Base-by-base conservation (phyloP, 2,888 invertebrate genomes). In the Notodonta ziczac region DNA sequence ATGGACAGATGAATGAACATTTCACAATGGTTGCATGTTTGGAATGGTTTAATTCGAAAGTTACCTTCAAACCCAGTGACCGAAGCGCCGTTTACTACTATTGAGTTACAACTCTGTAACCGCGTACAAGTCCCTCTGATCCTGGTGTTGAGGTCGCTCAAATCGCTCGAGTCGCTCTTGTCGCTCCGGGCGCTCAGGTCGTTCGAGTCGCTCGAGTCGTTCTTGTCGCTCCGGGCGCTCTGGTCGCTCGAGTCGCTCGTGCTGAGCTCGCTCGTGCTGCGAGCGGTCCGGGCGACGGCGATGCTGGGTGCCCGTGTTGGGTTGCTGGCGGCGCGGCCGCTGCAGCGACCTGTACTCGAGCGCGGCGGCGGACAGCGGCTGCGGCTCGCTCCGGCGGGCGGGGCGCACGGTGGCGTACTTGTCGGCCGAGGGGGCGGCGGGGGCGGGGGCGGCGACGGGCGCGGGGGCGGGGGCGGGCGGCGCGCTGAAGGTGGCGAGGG, bases 111-210 rank as follows among this genome's bases (percentile, higher is more conserved):
- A 77, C 60, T 83, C 83, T 1, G 97, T 96, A 71, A 97, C 96
- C 57, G 97, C 97, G 83, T 97, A 97, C 70, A 97, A 84, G 84
- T 96, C 95, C 60, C 94, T 91, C 66, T 92, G 90, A 76, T 91
- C 94, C 3, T 66, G 67, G 40, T 73, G 76, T 12, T 86, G 78
- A 95, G 83, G 50, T 95, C 96, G 67, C 95, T 95, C 72, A 96
- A 96, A 62, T 95, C 96, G 76, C 84, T 66, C 56, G 44, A 84
- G 83, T 95, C 94, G 68, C 89, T 90, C 63, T 66, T 57, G 50
- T 67, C 64, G 35, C 6, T 35, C 35, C 35, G 35, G 35, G 5
- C 35, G 35, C 6, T 35, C n/a, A 51, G 7, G 0, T 70, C 35
- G 61, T 0, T 66, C 59, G 14, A 42, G 9, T 4, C 74, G 58